Evolutionary conservation across 2,113 vertebrate genomes (phyloP), one percentile per base, ranked within the genome.

Genomic region (Toxotes jaculatrix): DNA sequence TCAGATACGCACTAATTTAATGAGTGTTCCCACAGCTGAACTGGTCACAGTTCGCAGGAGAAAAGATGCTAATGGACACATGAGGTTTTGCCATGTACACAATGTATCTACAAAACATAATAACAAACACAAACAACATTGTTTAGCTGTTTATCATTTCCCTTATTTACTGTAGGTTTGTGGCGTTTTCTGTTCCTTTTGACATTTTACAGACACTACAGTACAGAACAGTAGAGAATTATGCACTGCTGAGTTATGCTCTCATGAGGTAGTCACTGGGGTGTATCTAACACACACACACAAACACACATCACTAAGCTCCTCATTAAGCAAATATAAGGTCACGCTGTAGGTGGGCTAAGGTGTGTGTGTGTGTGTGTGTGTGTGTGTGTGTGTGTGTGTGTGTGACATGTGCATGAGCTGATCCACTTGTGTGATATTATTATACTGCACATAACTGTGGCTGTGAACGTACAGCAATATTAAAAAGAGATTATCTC

Each of bases 401-500:
- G 66, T 17, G 45, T 32, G 61, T 45, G 43, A 6, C n/a, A 47
- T 4, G 14, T 27, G 60, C 68, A 62, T 56, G 66, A 47, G 68
- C 67, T 38, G 13, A 66, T 81, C 57, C 66, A 77, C 42, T 63
- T 57, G 16, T 83, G 62, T 65, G 34, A 74, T 79, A 70, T 77
- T 85, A 83, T 85, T 70, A 47, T 7, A 61, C 23, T 55, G 64
- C 57, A 76, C 62, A 61, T 59, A 65, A 61, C 64, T 79, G 60
- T 83, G 70, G 78, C 74, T 67, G 76, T 79, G 77, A 89, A 68
- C 4, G 38, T 82, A 70, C 75, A 51, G 14, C 51, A 77, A 84
- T 89, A 91, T 91, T 74, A 93, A 88, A 91, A 90, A 89, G 80
- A 90, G 91, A 91, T 92, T 91, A 94, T 85, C 77, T 77, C 55